Base-by-base conservation (phyloP, 2,797 vertebrate genomes). In the Semaprochilodus insignis region DNA sequence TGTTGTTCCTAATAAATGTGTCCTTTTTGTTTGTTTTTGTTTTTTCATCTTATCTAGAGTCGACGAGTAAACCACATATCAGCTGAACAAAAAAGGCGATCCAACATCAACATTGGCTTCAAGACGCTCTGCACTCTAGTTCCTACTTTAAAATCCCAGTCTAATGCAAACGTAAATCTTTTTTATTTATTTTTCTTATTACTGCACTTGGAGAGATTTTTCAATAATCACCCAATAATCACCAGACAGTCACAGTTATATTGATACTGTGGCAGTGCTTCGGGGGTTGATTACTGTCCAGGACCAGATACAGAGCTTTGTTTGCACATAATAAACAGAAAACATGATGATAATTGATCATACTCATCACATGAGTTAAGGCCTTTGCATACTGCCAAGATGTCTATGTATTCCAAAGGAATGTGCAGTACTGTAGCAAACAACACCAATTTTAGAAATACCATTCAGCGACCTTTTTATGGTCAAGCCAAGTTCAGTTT, bases 71-170 rank as follows among this genome's bases (percentile, higher is more conserved):
- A 88, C 77, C 95, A 96, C 91, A 96, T 97, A 88, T 97, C 97
- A 4, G 95, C 98, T 0, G 98, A 99, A 86, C 97, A 99, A 85
- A 99, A 99, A 89, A 95, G 98, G 77, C 95, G 97, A 78, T 96
- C 93, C 87, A 98, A 97, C 87, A 99, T 99, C 90, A 98, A 97
- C 90, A 95, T 93, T 59, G 95, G 96, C 82, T 98, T 97, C 77
- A 95, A 95, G 91, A 96, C 96, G 0, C 94, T 99, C 67, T 95
- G 96, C 89, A 94, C 88, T 83, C 90, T 99, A 84, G 96, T 99
- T 71, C 95, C 97, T 5, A 91, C 95, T 14, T 88, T 96, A 17
- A 96, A 95, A 87, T 90, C 93, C 6, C 95, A 95, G 81, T 91
- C 93, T n/a, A 98, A 94, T 88, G 96, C 96, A 90, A 97, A 94